Base-by-base conservation (phyloP, 2,797 vertebrate genomes). In the Rhinella marina region DNA sequence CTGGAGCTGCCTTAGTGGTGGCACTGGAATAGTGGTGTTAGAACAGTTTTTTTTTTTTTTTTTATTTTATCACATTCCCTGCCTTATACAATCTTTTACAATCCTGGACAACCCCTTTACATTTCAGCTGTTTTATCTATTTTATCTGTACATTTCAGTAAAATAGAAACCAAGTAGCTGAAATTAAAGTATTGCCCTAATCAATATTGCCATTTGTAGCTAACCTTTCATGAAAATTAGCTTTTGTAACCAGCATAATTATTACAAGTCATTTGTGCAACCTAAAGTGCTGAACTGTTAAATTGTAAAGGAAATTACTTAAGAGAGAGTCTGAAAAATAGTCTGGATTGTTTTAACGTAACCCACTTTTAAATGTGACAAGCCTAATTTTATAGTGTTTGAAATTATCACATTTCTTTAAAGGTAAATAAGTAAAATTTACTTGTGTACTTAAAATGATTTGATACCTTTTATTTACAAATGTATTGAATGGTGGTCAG, bases 141-240 rank as follows among this genome's bases (percentile, higher is more conserved):
- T 17, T 25, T n/a, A n/a, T n/a, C n/a, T n/a, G n/a, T n/a, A n/a
- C n/a, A n/a, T n/a, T n/a, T n/a, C n/a, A 32, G 27, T 73, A 57
- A 73, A 75, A 48, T 41, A 61, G 70, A 41, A 75, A 12, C 29
- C 72, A 57, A 29, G 13, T n/a, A 48, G 68, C 32, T 41, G 29
- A 75, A 75, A 75, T 48, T 0, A 61, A 75, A 75, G 27, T 61
- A 41, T 75, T 8, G 19, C 82, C 64, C 25, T 85, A 62, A 76
- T 76, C 83, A 77, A 85, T 77, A 77, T 29, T 50, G 83, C 56
- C 9, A 8, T 84, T 61, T 84, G 70, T n/a, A 48, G 66, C 54
- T 85, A 61, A 77, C 72, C 72, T 85, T 50, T 85, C 72, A 85
- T 85, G 72, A 77, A 85, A 75, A 85, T 85, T 85, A 85, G 72